Percentiles rank a stretch among this genome's conserved stretches.
Evolutionary conservation across 2,113 vertebrate species (phyloP).

Genomic region (Egretta garzetta): DNA sequence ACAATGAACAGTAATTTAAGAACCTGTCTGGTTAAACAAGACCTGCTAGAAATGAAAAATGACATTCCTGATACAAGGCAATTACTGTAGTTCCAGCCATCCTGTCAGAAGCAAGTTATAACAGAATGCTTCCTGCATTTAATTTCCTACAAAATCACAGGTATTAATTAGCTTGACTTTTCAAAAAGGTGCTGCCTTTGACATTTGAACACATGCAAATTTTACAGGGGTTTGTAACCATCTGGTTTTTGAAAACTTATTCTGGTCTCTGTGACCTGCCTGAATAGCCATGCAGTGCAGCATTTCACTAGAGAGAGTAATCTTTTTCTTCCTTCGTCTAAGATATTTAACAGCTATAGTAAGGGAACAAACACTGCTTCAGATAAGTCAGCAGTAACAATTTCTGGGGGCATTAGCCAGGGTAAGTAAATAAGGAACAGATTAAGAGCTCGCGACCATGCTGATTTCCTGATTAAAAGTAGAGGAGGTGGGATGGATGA

Average conservation of each 20-base stretch:
- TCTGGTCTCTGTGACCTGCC: neutral
- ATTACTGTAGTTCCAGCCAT: slow-evolving; percentile 22
- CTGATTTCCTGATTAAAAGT: slow-evolving; percentile 17
- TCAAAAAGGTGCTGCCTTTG: neutral
- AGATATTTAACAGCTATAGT: neutral
- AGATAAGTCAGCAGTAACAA: neutral
- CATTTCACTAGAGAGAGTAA: neutral
- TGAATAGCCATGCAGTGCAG: neutral
- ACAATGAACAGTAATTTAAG: slow-evolving; percentile 38
- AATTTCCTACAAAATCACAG: slow-evolving; percentile 36
- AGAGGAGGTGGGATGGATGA: neutral
- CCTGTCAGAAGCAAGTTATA: neutral
- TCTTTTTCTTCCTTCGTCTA: neutral
- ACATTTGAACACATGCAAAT: neutral
- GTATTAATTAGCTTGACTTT: slow-evolving; percentile 53
- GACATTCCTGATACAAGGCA: slow-evolving; percentile 18
- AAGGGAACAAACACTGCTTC: neutral
- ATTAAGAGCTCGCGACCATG: neutral
- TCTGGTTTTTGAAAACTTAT: neutral
- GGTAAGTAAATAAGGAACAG: neutral
- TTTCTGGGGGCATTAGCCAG: neutral
- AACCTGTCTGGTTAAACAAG: slow-evolving; percentile 12
- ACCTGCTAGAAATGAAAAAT: slow-evolving; percentile 55
- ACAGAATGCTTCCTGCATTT: slow-evolving; percentile 7
- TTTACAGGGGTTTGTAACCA: slow-evolving; percentile 2